phyloP scores from a whole-genome alignment of 2,888 invertebrate genomes.

The Tipula vernalis region DNA sequence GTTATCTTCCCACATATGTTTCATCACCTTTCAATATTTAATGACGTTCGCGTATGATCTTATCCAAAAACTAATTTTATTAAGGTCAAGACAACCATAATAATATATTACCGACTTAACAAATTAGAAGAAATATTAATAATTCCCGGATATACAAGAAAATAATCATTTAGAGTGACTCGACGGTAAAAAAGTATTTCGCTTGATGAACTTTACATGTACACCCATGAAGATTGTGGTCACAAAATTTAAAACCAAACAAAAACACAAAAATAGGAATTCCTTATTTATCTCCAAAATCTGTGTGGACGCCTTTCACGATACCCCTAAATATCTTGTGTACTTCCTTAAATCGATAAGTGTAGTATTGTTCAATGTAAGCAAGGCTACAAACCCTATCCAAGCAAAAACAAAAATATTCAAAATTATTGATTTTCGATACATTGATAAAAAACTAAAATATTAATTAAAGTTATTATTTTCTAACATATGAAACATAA shows the following conservation, averaged over 20 bases:
- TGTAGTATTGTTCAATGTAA: too few species aligned
- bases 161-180: neutral
- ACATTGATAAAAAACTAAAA: neutral
- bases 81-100: neutral
- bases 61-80: neutral
- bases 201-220: neutral
- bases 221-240: neutral
- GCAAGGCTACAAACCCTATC: too few species aligned
- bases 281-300: neutral
- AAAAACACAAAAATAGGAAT: too few species aligned
- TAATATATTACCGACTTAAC: neutral
- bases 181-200: neutral
- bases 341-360: too few species aligned
- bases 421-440: neutral
- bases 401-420: too few species aligned
- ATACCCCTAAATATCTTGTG: too few species aligned
- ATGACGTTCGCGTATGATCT: neutral
- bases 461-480: neutral
- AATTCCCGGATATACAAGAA: neutral
- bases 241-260: too few species aligned
- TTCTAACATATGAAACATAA: neutral
- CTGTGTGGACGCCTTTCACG: neutral
- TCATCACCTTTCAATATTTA: neutral
- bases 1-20: neutral
- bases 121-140: neutral